These are phyloP conservation scores for Melinaea menophilus DNA, from an alignment of 2,888 invertebrate genomes.

Conservation along the genomic window DNA sequence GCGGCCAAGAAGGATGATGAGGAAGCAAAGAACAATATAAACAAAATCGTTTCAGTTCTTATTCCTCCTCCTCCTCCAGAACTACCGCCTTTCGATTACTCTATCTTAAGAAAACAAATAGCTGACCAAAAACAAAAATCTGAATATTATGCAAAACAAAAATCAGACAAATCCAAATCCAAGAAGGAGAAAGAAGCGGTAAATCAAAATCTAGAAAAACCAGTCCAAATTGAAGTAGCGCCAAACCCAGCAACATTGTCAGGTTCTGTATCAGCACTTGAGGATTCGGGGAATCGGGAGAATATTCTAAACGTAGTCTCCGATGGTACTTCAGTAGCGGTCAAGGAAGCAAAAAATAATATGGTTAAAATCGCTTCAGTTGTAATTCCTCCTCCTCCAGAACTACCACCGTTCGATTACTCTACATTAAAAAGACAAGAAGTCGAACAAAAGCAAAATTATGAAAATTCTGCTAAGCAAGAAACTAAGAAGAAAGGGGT, in stretches of 20 bases:
- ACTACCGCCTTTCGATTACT: slow-evolving; percentile 24
- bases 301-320: background rate
- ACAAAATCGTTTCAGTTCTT: background rate
- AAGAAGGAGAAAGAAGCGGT: slow-evolving; percentile 3
- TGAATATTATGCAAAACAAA: slow-evolving; percentile 8
- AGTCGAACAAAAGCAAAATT: background rate
- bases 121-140: background rate
- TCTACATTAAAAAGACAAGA: slow-evolving; percentile 15
- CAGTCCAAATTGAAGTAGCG: too few species aligned
- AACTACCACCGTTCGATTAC: slow-evolving; percentile 26
- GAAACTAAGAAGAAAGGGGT: too few species aligned
- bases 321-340: slow-evolving; percentile 2
- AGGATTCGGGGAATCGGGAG: background rate
- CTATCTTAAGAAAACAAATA: slow-evolving; percentile 13
- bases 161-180: slow-evolving; percentile 6
- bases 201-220: background rate
- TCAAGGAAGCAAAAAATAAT: slow-evolving; percentile 8
- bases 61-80: slow-evolving; percentile 22
- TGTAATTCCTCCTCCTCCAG: slow-evolving; percentile 21
- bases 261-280: background rate
- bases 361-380: background rate
- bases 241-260: too few species aligned
- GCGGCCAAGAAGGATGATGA: slow-evolving; percentile 8
- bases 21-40: slow-evolving; percentile 9
- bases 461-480: too few species aligned